Evolutionary conservation across 2,113 vertebrate species (phyloP).

Genomic region (human): DNA sequence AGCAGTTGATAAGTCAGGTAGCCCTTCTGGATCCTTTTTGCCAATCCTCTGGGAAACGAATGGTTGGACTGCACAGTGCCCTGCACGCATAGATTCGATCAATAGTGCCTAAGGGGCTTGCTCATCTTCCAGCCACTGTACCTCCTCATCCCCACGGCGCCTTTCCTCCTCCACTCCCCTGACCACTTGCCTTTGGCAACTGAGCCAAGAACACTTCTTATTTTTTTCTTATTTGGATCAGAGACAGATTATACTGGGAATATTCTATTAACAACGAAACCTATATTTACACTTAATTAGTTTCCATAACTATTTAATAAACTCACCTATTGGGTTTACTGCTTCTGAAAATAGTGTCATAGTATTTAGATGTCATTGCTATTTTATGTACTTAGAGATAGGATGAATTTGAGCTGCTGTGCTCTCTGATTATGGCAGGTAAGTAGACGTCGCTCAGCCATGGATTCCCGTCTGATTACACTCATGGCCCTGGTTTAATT

Average conservation of each 20-base stretch:
- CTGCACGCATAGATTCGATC: too few species aligned
- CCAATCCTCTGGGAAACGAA: not conserved
- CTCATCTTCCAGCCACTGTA: not conserved
- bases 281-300: not conserved
- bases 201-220: too few species aligned
- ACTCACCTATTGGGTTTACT: not conserved
- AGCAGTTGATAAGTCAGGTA: not conserved
- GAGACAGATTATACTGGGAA: not conserved
- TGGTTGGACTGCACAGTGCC: not conserved
- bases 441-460: not conserved
- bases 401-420: not conserved
- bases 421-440: not conserved
- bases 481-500: not conserved
- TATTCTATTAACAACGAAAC: not conserved
- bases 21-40: not conserved
- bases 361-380: not conserved
- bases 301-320: not conserved
- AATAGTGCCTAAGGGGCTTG: too few species aligned
- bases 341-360: not conserved
- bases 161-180: not conserved
- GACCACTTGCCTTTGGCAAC: not conserved
- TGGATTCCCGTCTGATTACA: not conserved
- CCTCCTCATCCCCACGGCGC: accelerated
- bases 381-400: not conserved
- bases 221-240: not conserved